Conservation (phyloP, 2,797 vertebrate genomes). For the Aldrovandia affinis region DNA sequence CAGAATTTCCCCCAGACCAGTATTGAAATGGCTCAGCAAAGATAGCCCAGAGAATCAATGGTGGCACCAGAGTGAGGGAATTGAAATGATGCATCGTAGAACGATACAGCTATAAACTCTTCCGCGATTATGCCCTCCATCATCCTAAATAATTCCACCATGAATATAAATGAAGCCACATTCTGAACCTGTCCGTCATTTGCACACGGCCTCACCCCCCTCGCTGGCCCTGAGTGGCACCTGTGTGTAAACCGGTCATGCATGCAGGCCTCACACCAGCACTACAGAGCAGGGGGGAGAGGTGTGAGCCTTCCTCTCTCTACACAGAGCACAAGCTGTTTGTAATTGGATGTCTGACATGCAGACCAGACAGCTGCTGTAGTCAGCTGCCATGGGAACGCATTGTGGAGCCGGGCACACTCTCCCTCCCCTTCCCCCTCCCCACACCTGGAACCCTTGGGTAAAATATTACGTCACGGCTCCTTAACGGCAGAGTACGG, state of each 20-base stretch:
- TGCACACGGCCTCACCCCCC: not conserved
- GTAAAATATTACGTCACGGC: not conserved
- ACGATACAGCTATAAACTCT: too few relatives aligned
- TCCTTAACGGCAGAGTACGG: not conserved
- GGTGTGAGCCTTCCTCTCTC: not conserved
- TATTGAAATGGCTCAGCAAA: too few relatives aligned
- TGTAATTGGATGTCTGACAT: conserved; percentile 20
- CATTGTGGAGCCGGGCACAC: not conserved
- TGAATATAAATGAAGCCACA: not conserved
- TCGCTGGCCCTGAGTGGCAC: not conserved
- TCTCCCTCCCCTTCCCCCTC: not conserved
- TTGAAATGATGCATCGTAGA: too few relatives aligned
- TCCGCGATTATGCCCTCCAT: too few relatives aligned
- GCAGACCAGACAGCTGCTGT: conserved; percentile 17
- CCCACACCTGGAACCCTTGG: not conserved
- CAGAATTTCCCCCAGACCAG: too few relatives aligned
- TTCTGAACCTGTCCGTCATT: not conserved
- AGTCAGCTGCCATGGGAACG: not conserved
- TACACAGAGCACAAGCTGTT: conserved; percentile 19
- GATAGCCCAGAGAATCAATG: too few relatives aligned
- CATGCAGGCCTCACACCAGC: not conserved
- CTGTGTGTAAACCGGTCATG: not conserved
- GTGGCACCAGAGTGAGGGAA: too few relatives aligned
- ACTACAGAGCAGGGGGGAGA: not conserved
- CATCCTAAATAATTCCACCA: too few relatives aligned